Evolutionary conservation across 2,113 vertebrate species (phyloP).

Genomic region (Clarias macrocephalus): DNA sequence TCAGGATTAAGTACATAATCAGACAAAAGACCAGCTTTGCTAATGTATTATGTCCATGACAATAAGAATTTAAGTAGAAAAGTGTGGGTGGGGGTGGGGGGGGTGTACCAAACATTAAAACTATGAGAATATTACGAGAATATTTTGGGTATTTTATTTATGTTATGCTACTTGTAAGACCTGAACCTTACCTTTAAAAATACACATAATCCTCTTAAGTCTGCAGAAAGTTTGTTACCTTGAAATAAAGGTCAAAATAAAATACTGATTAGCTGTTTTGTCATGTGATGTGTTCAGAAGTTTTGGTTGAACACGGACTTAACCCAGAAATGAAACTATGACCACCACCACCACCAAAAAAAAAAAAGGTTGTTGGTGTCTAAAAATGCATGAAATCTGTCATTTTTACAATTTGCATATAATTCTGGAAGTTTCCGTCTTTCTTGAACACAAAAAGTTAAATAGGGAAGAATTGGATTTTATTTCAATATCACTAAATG

Average conservation of each 20-base stretch:
- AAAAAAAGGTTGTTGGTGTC: not conserved
- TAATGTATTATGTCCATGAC: constrained; percentile 29
- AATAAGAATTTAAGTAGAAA: constrained; percentile 29
- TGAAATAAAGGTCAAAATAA: not conserved
- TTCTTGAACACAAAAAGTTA: not conserved
- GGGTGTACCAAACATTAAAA: not conserved
- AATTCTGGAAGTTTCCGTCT: not conserved
- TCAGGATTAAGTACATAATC: constrained; percentile 52
- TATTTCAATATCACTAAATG: not conserved
- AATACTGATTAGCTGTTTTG: not conserved
- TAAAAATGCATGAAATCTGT: not conserved
- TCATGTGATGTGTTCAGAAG: not conserved
- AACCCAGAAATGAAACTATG: not conserved
- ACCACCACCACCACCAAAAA: too few relatives aligned
- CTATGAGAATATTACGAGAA: too few relatives aligned
- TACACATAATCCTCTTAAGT: not conserved
- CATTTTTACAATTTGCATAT: not conserved
- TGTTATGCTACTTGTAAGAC: not conserved
- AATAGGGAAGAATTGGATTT: not conserved
- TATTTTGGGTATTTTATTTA: not conserved
- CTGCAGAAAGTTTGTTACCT: not conserved
- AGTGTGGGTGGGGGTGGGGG: too few relatives aligned
- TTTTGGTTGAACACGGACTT: not conserved
- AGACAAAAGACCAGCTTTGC: constrained; percentile 54
- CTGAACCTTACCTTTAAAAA: not conserved